These are phyloP conservation scores for Arge pagana DNA, from an alignment of 2,888 invertebrate species.

Conservation along the genomic window DNA sequence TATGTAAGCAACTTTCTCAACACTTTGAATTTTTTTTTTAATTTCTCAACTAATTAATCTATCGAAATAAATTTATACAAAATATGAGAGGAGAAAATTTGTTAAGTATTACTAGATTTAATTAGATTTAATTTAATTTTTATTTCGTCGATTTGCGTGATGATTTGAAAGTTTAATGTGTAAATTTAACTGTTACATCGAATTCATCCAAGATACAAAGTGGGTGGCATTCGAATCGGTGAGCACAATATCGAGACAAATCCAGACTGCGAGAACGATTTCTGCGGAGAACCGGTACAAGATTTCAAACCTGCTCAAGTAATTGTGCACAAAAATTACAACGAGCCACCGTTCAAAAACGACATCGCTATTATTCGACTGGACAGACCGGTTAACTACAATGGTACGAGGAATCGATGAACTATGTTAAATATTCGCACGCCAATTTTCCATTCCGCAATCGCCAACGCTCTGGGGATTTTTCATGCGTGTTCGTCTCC, in stretches of 20 bases:
- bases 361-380: constrained; percentile 56
- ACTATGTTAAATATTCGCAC: constrained; percentile 24
- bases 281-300: constrained; percentile 49
- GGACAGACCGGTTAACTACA: constrained; percentile 41
- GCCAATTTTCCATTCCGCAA: no score
- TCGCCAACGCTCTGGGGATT: no score
- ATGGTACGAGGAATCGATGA: constrained; percentile 43
- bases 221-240: constrained; percentile 45
- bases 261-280: constrained; percentile 44
- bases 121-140: no score
- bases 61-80: no score
- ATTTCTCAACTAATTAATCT: no score
- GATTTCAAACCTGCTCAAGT: constrained; percentile 46
- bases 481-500: no score
- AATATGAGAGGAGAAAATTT: no score
- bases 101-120: no score
- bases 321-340: constrained; percentile 44
- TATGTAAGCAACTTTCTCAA: no score
- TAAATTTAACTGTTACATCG: not conserved
- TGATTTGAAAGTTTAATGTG: no score
- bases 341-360: constrained; percentile 42
- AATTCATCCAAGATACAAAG: constrained; percentile 37
- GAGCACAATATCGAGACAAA: constrained; percentile 48
- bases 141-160: no score
- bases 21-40: no score